Percentiles rank a stretch among this genome's conserved stretches.
phyloP scores from a whole-genome alignment of 2,888 invertebrate species.

The Glyphotaelius pellucidus region DNA sequence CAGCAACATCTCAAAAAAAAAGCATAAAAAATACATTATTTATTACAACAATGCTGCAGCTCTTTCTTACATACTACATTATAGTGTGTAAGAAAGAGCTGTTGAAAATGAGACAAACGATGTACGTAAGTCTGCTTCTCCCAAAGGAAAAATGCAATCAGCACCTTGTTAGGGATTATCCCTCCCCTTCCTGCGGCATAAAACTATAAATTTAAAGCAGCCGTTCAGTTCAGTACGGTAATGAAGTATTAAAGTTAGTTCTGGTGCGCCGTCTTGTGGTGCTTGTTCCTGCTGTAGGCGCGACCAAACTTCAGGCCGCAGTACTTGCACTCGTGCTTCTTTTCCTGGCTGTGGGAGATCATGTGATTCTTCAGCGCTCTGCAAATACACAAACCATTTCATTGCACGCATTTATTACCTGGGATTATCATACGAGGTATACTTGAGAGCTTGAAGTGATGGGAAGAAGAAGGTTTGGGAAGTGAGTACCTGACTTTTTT shows the following conservation, averaged over 20 bases:
- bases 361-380: conserved; percentile 73
- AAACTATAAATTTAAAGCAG: too few species aligned
- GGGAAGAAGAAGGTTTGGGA: background rate
- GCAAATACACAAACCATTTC: conserved; percentile 45
- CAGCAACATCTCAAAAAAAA: too few species aligned
- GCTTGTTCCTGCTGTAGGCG: conserved; percentile 74
- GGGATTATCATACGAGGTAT: background rate
- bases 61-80: too few species aligned
- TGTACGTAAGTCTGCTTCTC: too few species aligned
- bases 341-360: conserved; percentile 73
- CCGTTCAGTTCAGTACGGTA: background rate
- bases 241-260: conserved; percentile 46
- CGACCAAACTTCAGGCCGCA: conserved; percentile 73
- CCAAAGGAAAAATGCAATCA: too few species aligned
- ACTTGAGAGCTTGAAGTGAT: background rate
- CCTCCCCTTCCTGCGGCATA: too few species aligned
- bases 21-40: too few species aligned
- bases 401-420: background rate
- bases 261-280: conserved; percentile 73
- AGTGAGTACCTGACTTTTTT: background rate
- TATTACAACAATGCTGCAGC: too few species aligned
- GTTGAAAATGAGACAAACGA: too few species aligned
- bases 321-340: conserved; percentile 72
- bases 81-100: too few species aligned
- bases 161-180: too few species aligned